Percentiles rank a stretch among this genome's conserved stretches.
These are phyloP conservation scores for Meandrina meandrites DNA, from an alignment of 92 coral and sea anemone species.

Conservation along the genomic window DNA sequence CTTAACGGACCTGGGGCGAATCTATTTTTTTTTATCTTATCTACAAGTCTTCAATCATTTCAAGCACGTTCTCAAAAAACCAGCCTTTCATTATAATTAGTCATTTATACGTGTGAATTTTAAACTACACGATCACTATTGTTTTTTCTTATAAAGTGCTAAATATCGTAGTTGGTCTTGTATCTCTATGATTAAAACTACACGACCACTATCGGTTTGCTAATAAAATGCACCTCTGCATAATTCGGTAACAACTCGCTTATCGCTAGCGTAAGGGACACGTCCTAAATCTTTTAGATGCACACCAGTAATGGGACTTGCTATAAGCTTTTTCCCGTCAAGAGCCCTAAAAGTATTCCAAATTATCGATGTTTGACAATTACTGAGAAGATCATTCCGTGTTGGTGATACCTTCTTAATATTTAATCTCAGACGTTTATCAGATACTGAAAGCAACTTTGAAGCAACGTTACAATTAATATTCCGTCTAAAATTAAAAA, in stretches of 20 bases:
- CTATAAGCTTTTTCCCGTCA: neutral
- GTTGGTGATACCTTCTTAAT: neutral
- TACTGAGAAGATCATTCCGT: neutral
- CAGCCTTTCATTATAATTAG: neutral
- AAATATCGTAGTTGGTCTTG: neutral
- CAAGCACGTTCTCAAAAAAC: neutral
- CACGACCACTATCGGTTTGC: slow-evolving; percentile 3
- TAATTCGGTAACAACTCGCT: neutral
- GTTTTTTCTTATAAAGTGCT: neutral
- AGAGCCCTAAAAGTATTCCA: neutral
- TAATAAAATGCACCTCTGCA: neutral
- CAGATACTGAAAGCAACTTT: neutral
- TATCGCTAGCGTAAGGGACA: neutral
- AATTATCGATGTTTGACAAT: neutral
- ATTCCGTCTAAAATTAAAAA: neutral
- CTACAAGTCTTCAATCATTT: neutral
- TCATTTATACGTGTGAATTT: neutral
- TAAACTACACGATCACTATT: neutral
- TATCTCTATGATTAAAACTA: neutral
- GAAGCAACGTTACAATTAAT: neutral
- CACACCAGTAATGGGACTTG: neutral
- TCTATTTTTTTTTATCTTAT: neutral
- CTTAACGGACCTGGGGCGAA: neutral
- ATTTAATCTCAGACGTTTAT: neutral
- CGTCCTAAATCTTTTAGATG: neutral